Evolutionary conservation across 2,113 vertebrate species (phyloP), one percentile per base, ranked within the genome.

Genomic region (Microcebus ravelobensis): DNA sequence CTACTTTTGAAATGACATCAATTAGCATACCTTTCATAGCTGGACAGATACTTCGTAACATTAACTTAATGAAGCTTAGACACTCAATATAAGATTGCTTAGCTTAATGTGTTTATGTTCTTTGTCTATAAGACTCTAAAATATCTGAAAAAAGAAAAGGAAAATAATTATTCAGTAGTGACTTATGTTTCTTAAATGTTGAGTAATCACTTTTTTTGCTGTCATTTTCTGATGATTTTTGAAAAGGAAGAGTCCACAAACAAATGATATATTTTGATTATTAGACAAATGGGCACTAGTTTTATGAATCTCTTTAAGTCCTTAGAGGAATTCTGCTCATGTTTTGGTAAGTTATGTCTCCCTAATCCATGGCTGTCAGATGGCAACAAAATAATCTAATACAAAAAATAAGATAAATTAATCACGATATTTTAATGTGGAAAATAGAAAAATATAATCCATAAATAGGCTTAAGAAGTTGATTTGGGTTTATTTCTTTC

Each of bases 351-450:
- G 31, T 36, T 95, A 90, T 14, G 87, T 5, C 3, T 95, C n/a
- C 8, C 17, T 2, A 92, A 55, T 95, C 21, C 3, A 12, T 76
- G 45, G 18, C 42, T 61, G 1, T 81, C 55, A 50, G 15, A 59
- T 70, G 42, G 20, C 50, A 94, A 83, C 34, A 73, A 55, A 55
- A 11, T 88, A 96, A 82, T 92, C 14, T 87, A 81, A 83, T 63
- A 67, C 39, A 73, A 92, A 93, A 93, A 20, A 5, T 57, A 95
- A 94, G 48, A 1, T 0, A 59, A 92, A 61, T 82, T 2, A 63
- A 65, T 96, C 76, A 77, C 21, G 63, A n/a, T 34, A 31, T 39
- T 90, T 96, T 97, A 95, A 70, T 85, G 52, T 52, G 25, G 39
- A 90, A 63, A 87, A 57, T 27, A 76, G 15, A 18, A 68, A 95